Evolutionary conservation across 2,797 vertebrate species (phyloP), one percentile per base, ranked within the genome.

Genomic region (Mareca penelope): DNA sequence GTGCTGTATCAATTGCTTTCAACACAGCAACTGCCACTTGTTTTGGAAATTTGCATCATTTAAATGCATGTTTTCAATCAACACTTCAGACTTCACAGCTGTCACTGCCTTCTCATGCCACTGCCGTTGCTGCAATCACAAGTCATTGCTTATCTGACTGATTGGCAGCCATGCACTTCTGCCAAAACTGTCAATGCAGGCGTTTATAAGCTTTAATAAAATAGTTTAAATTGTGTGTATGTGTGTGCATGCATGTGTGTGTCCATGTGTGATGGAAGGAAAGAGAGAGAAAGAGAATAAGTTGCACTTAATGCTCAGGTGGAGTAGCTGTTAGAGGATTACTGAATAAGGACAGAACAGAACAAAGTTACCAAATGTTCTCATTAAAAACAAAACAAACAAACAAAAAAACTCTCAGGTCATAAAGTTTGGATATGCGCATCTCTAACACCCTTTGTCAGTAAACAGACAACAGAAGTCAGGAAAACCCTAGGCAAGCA

Each of bases 41-140:
- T 44, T 80, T 64, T 61, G 67, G 48, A 91, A 94, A 93, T 87
- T 31, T 89, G 31, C 59, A 73, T 88, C 37, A 93, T 93, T 86
- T 73, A 40, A n/a, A 81, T 29, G 63, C 26, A 24, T 67, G 73
- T 73, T 94, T 95, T 91, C 91, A 90, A 61, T 96, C 65, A 80
- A 40, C 35, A 50, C 35, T 71, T 80, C 21, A 52, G 40, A 57
- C 42, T 91, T 82, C 44, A 28, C 78, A 44, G 73, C 44, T 87
- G 53, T 84, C 80, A 63, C 52, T 86, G 37, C 21, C 55, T 93
- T 94, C 72, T 69, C 57, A 59, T 56, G 24, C 75, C 48, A 18
- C 71, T 83, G 50, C 21, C 0, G 4, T 69, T 83, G 64, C 55
- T 8, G 21, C 64, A 89, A 64, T 63, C 48, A 61, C 28, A 93